These are phyloP conservation scores for Limanda limanda DNA, from an alignment of 2,113 vertebrate genomes.

Conservation along the genomic window DNA sequence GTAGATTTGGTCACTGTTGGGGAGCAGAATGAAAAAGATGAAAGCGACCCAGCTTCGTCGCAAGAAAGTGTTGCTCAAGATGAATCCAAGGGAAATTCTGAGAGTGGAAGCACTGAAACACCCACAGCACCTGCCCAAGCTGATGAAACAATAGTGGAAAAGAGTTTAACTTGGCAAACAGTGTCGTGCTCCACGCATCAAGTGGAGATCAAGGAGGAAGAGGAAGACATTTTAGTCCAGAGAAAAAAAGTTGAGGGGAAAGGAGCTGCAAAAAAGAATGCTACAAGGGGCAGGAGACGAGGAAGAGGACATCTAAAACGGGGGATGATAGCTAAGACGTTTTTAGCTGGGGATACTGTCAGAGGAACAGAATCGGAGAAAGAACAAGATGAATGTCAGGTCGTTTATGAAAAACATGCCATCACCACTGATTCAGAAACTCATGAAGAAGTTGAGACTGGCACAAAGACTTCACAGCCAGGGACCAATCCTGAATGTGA, in stretches of 20 bases:
- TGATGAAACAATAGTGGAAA: slow-evolving; percentile 30
- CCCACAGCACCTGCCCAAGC: slow-evolving; percentile 1
- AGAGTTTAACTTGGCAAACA: slow-evolving; percentile 39
- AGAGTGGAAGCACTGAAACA: neutral
- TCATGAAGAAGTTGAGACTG: slow-evolving; percentile 23
- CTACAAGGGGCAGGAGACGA: slow-evolving; percentile 34
- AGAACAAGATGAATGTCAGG: slow-evolving; percentile 72
- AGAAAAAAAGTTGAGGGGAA: slow-evolving; percentile 48
- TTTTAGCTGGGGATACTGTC: slow-evolving; percentile 12
- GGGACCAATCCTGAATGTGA: slow-evolving; percentile 1
- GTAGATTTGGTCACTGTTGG: slow-evolving; percentile 81
- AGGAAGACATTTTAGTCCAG: slow-evolving; percentile 74
- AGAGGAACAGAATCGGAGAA: slow-evolving; percentile 39
- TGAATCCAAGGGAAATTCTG: slow-evolving; percentile 20
- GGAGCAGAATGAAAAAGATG: slow-evolving; percentile 66
- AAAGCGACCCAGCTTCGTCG: neutral
- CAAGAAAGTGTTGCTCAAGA: slow-evolving; percentile 33
- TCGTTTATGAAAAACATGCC: slow-evolving; percentile 70
- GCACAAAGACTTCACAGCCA: slow-evolving; percentile 10
- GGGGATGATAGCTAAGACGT: slow-evolving; percentile 18
- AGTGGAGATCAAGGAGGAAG: slow-evolving; percentile 78
- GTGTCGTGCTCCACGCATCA: slow-evolving; percentile 65
- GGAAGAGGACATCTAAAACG: slow-evolving; percentile 44
- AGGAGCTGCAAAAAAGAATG: slow-evolving; percentile 15
- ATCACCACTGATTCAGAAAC: slow-evolving; percentile 53